Base-by-base conservation (phyloP, 2,797 vertebrate genomes). In the Pempheris klunzingeri region DNA sequence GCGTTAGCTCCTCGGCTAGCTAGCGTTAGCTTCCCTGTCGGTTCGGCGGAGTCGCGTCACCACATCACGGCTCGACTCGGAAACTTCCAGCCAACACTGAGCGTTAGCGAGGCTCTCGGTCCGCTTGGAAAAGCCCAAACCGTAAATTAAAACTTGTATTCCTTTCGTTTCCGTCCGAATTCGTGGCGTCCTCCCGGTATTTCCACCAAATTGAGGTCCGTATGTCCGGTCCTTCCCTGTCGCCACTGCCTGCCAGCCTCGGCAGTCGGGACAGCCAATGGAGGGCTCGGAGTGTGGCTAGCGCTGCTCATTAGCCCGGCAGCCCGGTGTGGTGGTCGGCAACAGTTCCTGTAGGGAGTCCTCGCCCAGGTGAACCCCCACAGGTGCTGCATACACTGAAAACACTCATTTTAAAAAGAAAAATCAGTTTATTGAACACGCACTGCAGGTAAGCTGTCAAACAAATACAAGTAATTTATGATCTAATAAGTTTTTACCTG, bases 21-120 rank as follows among this genome's bases (percentile, higher is more conserved):
- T 92, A 91, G 55, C 74, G 71, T 82, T 92, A 93, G 91, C 92
- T 88, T 89, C 88, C 83, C 77, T n/a, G 83, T 85, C 63, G 77
- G 53, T 57, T 74, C 73, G 64, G 70, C 36, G 81, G 50, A 87
- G 93, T 89, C 90, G 92, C 91, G 93, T 94, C 93, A 93, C 92
- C 93, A 93, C 91, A 92, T 91, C 91, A 70, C 74, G 36, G 80
- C 47, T 70, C 71, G 54, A 24, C 59, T 77, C 69, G 41, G 39
- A 86, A 83, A 92, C 87, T 92, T 91, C 86, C 77, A 84, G 85
- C 76, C 20, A 67, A 75, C 78, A 46, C 22, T 50, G 47, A 50
- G 57, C 65, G 65, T 57, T 47, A 60, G 66, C 74, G 44, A 55
- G 9, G 32, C 18, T 60, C 38, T 54, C 3, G 3, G 22, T 84